Evolutionary conservation across 1,140 invertebrate species (phyloP).

Genomic region (Drosophila carrolli): DNA sequence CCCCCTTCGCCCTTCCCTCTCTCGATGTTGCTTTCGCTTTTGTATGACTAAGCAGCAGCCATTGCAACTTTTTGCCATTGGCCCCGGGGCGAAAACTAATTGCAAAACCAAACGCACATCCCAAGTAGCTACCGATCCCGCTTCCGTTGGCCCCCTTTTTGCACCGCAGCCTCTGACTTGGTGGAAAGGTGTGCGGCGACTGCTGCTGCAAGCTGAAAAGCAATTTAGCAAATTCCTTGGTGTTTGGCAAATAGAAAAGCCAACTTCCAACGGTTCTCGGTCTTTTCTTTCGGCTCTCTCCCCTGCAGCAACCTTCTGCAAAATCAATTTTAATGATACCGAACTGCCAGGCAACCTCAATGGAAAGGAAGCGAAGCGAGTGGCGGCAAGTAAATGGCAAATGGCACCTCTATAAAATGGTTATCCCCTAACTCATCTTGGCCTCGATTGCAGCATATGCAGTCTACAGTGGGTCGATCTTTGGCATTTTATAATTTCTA

Average conservation of each 20-base stretch:
- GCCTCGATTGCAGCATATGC: slow-evolving; percentile 42
- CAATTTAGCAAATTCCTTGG: slow-evolving; percentile 81
- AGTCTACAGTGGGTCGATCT: not conserved
- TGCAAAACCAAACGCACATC: slow-evolving; percentile 78
- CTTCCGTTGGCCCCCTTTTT: not conserved
- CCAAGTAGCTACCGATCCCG: slow-evolving; percentile 33
- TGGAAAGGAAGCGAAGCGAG: slow-evolving; percentile 48
- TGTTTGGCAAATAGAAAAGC: slow-evolving; percentile 78
- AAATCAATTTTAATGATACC: slow-evolving; percentile 82
- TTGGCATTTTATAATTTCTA: not conserved
- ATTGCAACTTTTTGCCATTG: slow-evolving; percentile 71
- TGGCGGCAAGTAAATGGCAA: slow-evolving; percentile 46
- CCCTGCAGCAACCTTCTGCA: slow-evolving; percentile 28
- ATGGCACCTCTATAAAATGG: slow-evolving; percentile 72
- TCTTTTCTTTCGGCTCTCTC: slow-evolving; percentile 3
- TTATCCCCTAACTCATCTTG: slow-evolving; percentile 8
- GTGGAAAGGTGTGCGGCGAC: slow-evolving; percentile 24
- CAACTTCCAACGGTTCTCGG: slow-evolving; percentile 49
- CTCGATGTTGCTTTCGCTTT: slow-evolving; percentile 14
- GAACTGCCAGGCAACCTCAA: slow-evolving; percentile 13
- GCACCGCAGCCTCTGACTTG: not conserved
- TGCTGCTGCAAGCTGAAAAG: slow-evolving; percentile 64
- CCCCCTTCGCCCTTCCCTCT: not conserved
- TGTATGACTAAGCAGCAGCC: slow-evolving; percentile 49
- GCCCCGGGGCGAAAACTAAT: slow-evolving; percentile 72